A percentile compares a stretch with the other conserved stretches of the same genome.
Evolutionary conservation across 2,113 vertebrate genomes (phyloP).

Genomic region (Embiotoca jacksoni): DNA sequence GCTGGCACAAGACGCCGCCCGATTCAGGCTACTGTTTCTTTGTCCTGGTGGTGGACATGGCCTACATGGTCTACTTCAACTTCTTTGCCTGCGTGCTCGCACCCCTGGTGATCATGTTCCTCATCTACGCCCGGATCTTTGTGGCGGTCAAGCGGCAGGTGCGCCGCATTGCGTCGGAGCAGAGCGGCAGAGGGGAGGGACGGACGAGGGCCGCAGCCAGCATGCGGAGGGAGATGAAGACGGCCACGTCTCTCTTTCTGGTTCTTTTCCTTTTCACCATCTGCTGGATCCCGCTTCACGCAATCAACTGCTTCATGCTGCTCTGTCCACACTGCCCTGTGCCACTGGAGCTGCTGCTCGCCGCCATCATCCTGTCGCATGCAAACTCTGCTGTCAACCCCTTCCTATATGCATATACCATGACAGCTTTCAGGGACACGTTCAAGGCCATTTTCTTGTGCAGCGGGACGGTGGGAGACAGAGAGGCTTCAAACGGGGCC

Average conservation of each 20-base stretch:
- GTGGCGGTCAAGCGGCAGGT: constrained; percentile 68
- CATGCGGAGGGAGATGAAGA: constrained; percentile 76
- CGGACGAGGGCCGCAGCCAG: constrained; percentile 37
- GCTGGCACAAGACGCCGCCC: constrained; percentile 75
- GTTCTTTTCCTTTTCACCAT: constrained; percentile 83
- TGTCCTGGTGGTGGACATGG: constrained; percentile 76
- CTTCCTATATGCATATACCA: constrained; percentile 85
- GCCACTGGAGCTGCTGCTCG: constrained; percentile 78
- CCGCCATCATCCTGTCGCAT: constrained; percentile 84
- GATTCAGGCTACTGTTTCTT: constrained; percentile 76
- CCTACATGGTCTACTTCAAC: constrained; percentile 82
- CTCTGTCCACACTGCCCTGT: constrained; percentile 77
- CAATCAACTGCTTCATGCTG: constrained; percentile 85
- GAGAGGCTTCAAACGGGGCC: constrained; percentile 6
- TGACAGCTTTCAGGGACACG: constrained; percentile 83
- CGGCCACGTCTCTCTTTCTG: constrained; percentile 79
- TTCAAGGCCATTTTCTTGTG: constrained; percentile 83
- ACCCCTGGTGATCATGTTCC: constrained; percentile 78
- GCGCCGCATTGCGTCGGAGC: constrained; percentile 63
- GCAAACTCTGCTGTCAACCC: constrained; percentile 85
- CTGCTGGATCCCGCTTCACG: constrained; percentile 86
- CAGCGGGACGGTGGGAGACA: constrained; percentile 39
- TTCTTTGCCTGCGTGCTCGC: constrained; percentile 74
- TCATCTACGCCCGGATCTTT: constrained; percentile 78
- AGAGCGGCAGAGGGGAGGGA: constrained; percentile 31